Evolutionary conservation across 2,797 vertebrate species (phyloP), one percentile per base, ranked within the genome.

Genomic region (Echeneis naucrates): DNA sequence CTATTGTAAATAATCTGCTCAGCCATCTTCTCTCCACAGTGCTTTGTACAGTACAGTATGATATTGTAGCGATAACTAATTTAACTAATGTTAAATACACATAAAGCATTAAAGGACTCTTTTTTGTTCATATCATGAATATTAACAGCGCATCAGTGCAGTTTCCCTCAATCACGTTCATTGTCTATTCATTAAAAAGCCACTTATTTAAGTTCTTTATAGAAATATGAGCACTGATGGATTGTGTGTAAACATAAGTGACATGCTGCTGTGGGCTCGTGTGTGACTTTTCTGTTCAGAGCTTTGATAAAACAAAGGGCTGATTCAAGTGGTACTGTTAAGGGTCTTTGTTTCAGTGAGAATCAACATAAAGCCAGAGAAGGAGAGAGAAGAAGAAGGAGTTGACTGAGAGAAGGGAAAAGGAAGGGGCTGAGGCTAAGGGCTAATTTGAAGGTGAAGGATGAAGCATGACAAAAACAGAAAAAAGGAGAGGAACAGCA

Each of bases 271-370:
- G 33, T 35, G 72, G 62, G 72, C 65, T 64, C 40, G 52, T 81
- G 84, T 81, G 75, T 56, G 75, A 48, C 75, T 45, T 68, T 77
- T 82, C 69, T 88, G 79, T 81, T 75, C 40, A n/a, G 47, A 1
- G 2, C 57, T 44, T 68, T 72, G 82, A 82, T 74, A 47, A 80
- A 89, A 91, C 89, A 89, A 84, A 87, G 86, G 77, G 27, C 52
- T 68, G 74, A 88, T 90, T 93, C 92, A 90, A 88, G 80, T 81
- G 71, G 40, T 75, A 84, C 78, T 91, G 87, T 91, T 82, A 88
- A 75, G 72, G 70, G 42, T 55, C 89, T 81, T 87, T 90, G 85
- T 91, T 88, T 62, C 26, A 68, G 56, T 3, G 4, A 78, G 68
- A 80, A 78, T 45, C 42, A 68, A 79, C 58, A 74, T 68, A 75